Base-by-base conservation (phyloP, 2,888 invertebrate species). In the Junonia oenone region DNA sequence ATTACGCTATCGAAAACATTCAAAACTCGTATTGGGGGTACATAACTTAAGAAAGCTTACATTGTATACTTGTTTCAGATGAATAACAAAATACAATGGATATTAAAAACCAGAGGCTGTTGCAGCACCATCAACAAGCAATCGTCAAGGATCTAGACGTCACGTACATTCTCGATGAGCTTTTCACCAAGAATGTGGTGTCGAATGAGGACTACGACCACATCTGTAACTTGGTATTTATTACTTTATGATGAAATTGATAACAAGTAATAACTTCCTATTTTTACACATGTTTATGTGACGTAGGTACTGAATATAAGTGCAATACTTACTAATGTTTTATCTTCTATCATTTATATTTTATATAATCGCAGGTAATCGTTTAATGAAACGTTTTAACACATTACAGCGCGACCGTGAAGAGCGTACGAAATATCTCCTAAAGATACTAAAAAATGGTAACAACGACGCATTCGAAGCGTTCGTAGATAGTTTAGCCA, bases 401-500 rank as follows among this genome's bases (percentile, higher is more conserved):
- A 22, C 22, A 3, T 33, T 81, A 46, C 79, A 91, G 91, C 61
- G 62, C 15, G 79, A 73, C 51, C 78, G 90, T 29, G 72, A 68
- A 2, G 87, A 90, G 2, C 76, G 76, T 61, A 74, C 78, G 1
- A 73, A 84, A 9, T 82, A 75, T 54, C 70, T 92, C 1, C 64
- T 92, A 19, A 83, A 89, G 2, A 65, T 91, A 46, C 70, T 86
- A 17, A 77, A 81, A 57, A 81, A 76, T 67, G 88, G 87, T 6
- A 79, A 69, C 54, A 84, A 85, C 62, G 66, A 68, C n/a, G 83
- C 92, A 0, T 93, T 89, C 73, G 83, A 91, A 51, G 77, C 75
- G 6, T 93, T 93, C 71, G 90, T 91, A 50, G 87, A 91, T 65
- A 83, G 91, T 50, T 72, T 93, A 14, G 75, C 78, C 6, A 90